Percentiles rank a stretch among this genome's conserved stretches.
These are phyloP conservation scores for Pseudonaja textilis DNA, from an alignment of 2,113 vertebrate genomes.

Conservation along the genomic window DNA sequence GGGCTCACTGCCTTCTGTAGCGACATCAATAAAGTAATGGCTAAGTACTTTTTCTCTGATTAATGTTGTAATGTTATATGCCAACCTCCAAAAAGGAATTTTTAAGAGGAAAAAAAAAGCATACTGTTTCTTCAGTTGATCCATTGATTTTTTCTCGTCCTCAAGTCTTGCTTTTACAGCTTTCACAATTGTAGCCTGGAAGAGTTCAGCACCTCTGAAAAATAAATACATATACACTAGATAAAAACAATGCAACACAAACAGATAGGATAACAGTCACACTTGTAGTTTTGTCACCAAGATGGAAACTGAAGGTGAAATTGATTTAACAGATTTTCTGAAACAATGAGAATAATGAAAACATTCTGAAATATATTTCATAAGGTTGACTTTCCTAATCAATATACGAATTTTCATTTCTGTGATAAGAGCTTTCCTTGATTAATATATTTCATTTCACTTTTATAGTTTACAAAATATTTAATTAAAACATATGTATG, in stretches of 20 bases:
- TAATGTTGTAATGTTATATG: not conserved
- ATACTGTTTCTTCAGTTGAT: conserved; percentile 98
- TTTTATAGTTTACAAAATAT: not conserved
- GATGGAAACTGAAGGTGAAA: not conserved
- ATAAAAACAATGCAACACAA: not conserved
- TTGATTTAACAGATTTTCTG: not conserved
- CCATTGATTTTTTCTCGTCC: conserved; percentile 97
- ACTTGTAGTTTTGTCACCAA: not conserved
- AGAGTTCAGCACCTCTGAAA: conserved; percentile 92
- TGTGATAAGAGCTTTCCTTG: not conserved
- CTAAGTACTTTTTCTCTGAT: not conserved
- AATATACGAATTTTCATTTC: not conserved
- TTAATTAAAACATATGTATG: not conserved
- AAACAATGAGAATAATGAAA: not conserved
- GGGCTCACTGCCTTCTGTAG: not conserved
- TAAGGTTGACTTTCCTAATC: not conserved
- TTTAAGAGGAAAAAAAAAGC: conserved; percentile 45
- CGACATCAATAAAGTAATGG: not conserved
- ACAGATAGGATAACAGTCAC: not conserved
- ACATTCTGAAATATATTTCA: not conserved
- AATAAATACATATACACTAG: conserved; percentile 1
- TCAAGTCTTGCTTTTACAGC: conserved; percentile 94
- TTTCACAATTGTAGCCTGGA: conserved; percentile 97
- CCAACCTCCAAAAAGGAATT: not conserved
- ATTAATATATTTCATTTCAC: not conserved